Base-by-base conservation (phyloP, 1,140 invertebrate species). In the Medauroidea extradentata region DNA sequence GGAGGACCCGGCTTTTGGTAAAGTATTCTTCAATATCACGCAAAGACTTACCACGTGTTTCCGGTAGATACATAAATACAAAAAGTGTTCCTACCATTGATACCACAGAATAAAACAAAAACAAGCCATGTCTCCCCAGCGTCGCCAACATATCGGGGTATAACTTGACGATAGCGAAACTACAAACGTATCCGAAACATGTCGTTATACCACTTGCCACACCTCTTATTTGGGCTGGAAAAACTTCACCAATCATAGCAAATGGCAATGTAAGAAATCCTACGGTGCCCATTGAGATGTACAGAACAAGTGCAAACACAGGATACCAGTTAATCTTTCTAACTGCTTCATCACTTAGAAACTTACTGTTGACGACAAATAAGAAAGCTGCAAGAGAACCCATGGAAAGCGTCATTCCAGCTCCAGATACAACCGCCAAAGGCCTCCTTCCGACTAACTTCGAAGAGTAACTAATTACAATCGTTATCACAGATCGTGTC, bases 21-120 rank as follows among this genome's bases (percentile, higher is more conserved):
- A 34, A 34, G 29, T 34, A 34, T 34, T 34, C 29, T 34, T 34
- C 29, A 34, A 34, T 34, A 34, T 34, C 29, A 18, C 85, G 79
- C 2, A 93, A 73, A 0, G 81, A 84, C 63, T 86, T 88, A 0
- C 89, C 87, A 60, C 85, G 88, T 0, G 91, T 94, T 73, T 95
- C 92, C 0, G 91, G 91, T 4, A 94, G 69, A n/a, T 83, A 80
- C 4, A 84, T 69, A 2, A 79, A 70, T 0, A 91, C 76, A 64
- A 90, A 89, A 2, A 92, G 53, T 1, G 85, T 80, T 0, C 87
- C 88, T 1, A 86, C 3, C 0, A 88, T 64, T 0, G 88, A 84
- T 38, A 91, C 70, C 0, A 74, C 68, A 1, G 83, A 82, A 72
- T 88, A 94, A 59, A 91, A 79, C 53, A 83, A 83, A 67, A 91